Evolutionary conservation across 2,888 invertebrate genomes (phyloP), one percentile per base, ranked within the genome.

Genomic region (Scaptomyza polygonia): DNA sequence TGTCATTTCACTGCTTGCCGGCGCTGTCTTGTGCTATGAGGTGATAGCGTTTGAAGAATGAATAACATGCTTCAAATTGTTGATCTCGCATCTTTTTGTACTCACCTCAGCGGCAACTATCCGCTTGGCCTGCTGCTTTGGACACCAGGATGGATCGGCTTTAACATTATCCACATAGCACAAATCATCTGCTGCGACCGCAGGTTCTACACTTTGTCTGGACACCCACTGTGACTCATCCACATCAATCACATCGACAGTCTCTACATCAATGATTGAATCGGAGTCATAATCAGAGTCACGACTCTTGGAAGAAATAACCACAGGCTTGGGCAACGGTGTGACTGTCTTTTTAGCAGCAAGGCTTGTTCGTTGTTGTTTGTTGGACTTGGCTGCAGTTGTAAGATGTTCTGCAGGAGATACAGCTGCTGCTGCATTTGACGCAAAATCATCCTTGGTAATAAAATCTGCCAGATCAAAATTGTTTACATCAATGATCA

Each of bases 381-480:
- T 48, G 30, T 53, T 51, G 12, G 25, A 12, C 32, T 52, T 16
- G n/a, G 9, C 18, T 39, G 18, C 14, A 34, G 40, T n/a, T 45
- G 36, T n/a, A 47, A 44, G 39, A 14, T 4, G 18, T 45, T 66
- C 32, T 12, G 9, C 42, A 14, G 44, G 30, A 12, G 8, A 39
- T 40, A 42, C 8, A 27, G 32, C 30, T 30, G 39, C 40, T 43
- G 25, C 21, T 9, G 30, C 7, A 16, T 30, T 51, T 67, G 21
- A 30, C 21, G 81, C 65, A 66, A 90, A 90, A 77, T 91, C 90
- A 74, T 91, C 92, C 80, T 91, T 86, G 12, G 91, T 91, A 56
- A 91, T 91, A 54, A 91, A 91, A 18, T 90, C 89, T 1, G 92
- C 91, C 66, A 91, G 84, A 83, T 91, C 91, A 74, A 91, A 91